Percentiles rank a stretch among this genome's conserved stretches.
Evolutionary conservation across 2,888 invertebrate genomes (phyloP).

Genomic region (Ophioninae sp.): DNA sequence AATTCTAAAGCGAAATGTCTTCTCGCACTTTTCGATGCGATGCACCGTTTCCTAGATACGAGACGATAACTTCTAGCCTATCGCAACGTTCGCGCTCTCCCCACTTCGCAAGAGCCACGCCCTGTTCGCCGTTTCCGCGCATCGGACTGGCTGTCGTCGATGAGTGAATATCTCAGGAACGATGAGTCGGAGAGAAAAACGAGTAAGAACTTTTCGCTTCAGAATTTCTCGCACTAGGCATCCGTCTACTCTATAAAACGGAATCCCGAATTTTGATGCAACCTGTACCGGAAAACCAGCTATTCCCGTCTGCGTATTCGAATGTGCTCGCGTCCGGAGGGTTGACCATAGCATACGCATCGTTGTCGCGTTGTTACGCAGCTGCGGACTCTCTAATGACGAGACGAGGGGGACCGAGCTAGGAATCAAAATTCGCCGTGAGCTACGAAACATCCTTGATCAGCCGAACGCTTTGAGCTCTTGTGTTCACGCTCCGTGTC

Average conservation of each 20-base stretch:
- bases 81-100: neutral
- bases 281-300: neutral
- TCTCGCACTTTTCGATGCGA: too few species aligned
- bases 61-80: neutral
- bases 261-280: neutral
- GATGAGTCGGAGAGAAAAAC: neutral
- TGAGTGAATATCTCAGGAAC: neutral
- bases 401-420: conserved; percentile 68
- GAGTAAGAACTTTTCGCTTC: neutral
- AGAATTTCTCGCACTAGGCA: neutral
- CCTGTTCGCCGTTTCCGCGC: neutral
- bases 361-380: conserved; percentile 2
- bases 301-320: neutral
- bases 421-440: conserved; percentile 72
- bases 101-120: neutral
- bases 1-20: neutral
- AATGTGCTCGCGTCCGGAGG: conserved; percentile 17
- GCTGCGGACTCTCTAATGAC: conserved; percentile 72
- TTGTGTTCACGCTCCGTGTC: neutral
- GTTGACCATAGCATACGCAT: neutral
- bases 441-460: conserved; percentile 45
- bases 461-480: conserved; percentile 26
- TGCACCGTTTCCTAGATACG: neutral
- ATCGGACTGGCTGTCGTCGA: neutral
- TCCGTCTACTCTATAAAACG: neutral